Evolutionary conservation across 2,888 invertebrate genomes (phyloP).

Genomic region (Crossocerus cetratus): DNA sequence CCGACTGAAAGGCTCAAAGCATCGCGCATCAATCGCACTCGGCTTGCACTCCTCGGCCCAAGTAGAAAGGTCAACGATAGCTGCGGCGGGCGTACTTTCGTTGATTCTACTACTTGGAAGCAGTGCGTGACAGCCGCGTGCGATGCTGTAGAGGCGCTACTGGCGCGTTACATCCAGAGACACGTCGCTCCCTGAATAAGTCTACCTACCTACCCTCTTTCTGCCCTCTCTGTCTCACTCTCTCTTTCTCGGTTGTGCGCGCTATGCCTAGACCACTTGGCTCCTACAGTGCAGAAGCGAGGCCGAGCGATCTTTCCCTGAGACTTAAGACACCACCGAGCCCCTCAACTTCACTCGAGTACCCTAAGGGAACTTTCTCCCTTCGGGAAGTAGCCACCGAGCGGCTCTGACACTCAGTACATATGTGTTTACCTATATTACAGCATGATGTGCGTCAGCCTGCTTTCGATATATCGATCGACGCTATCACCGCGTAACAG

Average conservation of each 20-base stretch:
- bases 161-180: conserved; percentile 39
- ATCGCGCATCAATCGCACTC: too few species aligned
- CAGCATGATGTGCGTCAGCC: conserved; percentile 55
- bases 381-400: too few species aligned
- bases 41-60: not conserved
- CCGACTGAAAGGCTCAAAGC: too few species aligned
- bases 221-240: not conserved
- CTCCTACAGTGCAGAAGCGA: too few species aligned
- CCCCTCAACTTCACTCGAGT: too few species aligned
- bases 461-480: conserved; percentile 59
- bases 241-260: too few species aligned
- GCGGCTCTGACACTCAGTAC: too few species aligned
- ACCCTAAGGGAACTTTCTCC: too few species aligned
- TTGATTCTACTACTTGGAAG: conserved; percentile 47
- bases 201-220: not conserved
- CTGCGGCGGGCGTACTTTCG: conserved; percentile 31
- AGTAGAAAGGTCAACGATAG: conserved; percentile 22
- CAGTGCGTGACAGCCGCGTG: conserved; percentile 35
- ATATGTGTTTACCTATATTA: conserved; percentile 29
- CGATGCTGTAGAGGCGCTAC: conserved; percentile 37
- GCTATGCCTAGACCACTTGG: too few species aligned
- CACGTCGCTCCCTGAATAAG: conserved; percentile 21
- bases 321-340: too few species aligned
- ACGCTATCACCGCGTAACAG: conserved; percentile 46
- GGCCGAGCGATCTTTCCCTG: too few species aligned